These are phyloP conservation scores for Drosophila sordidula DNA, from an alignment of 2,888 invertebrate species.

Conservation along the genomic window DNA sequence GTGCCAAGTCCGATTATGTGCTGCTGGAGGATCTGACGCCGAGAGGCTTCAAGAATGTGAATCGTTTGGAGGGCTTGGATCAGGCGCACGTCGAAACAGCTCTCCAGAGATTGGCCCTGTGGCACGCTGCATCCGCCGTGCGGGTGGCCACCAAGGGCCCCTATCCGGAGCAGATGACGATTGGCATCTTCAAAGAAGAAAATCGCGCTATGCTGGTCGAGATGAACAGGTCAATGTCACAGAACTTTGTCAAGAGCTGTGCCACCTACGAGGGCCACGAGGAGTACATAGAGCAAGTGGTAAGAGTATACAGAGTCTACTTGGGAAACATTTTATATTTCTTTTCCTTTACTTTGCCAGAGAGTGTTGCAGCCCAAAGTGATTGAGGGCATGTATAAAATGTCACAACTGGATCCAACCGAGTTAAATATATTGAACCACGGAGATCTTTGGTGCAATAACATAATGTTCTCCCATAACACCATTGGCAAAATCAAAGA, in stretches of 20 bases:
- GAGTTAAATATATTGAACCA: constrained; percentile 77
- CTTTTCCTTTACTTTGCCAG: constrained; percentile 40
- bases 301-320: constrained; percentile 31
- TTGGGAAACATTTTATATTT: not conserved
- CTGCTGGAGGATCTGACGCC: constrained; percentile 74
- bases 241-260: constrained; percentile 42
- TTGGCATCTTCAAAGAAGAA: constrained; percentile 39
- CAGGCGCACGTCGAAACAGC: constrained; percentile 68
- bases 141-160: constrained; percentile 55
- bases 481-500: constrained; percentile 65
- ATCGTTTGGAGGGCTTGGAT: constrained; percentile 76
- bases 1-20: constrained; percentile 52
- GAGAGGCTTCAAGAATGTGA: constrained; percentile 69
- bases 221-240: constrained; percentile 19
- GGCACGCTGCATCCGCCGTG: constrained; percentile 80
- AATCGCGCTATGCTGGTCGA: constrained; percentile 32
- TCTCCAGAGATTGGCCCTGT: constrained; percentile 73
- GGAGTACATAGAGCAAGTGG: constrained; percentile 63
- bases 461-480: constrained; percentile 78
- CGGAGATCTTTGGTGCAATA: constrained; percentile 80
- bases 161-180: constrained; percentile 38
- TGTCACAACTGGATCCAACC: constrained; percentile 36
- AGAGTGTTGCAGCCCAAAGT: constrained; percentile 33
- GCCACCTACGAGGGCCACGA: constrained; percentile 46
- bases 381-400: constrained; percentile 50